Conservation (phyloP, 2,888 invertebrate genomes). For the Ichneumoninae sp. region DNA sequence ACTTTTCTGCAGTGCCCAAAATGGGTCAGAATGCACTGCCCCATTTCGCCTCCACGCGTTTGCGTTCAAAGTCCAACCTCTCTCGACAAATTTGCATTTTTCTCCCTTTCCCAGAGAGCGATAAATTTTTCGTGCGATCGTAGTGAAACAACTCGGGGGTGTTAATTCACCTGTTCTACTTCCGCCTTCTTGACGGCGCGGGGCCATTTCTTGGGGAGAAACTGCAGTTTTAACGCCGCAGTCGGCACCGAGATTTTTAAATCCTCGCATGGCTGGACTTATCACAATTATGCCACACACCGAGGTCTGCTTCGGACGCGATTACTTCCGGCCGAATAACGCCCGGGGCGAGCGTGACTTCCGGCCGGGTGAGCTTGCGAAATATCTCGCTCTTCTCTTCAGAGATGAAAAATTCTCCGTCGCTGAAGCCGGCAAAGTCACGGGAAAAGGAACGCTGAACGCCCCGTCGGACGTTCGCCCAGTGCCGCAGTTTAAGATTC, state of each 20-base stretch:
- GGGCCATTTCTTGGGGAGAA: constrained; percentile 12
- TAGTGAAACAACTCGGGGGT: constrained; percentile 47
- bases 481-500: constrained; percentile 59
- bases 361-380: constrained; percentile 52
- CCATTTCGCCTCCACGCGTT: too few species aligned
- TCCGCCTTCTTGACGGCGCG: background rate
- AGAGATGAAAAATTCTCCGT: constrained; percentile 32
- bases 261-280: constrained; percentile 56
- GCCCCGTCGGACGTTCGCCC: constrained; percentile 25
- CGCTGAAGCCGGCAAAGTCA: background rate
- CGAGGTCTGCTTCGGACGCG: constrained; percentile 63
- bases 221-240: constrained; percentile 10
- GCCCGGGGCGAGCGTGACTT: constrained; percentile 44
- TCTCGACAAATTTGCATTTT: background rate
- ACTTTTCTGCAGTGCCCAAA: too few species aligned
- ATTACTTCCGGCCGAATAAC: constrained; percentile 59
- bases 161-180: constrained; percentile 53
- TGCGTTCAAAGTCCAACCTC: too few species aligned
- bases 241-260: constrained; percentile 36
- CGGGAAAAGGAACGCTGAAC: constrained; percentile 2
- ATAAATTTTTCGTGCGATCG: constrained; percentile 21
- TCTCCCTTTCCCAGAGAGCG: background rate
- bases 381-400: constrained; percentile 2
- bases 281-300: constrained; percentile 53
- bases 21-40: too few species aligned